These are phyloP conservation scores for Clostera curtula DNA, from an alignment of 2,888 invertebrate species.

Conservation along the genomic window DNA sequence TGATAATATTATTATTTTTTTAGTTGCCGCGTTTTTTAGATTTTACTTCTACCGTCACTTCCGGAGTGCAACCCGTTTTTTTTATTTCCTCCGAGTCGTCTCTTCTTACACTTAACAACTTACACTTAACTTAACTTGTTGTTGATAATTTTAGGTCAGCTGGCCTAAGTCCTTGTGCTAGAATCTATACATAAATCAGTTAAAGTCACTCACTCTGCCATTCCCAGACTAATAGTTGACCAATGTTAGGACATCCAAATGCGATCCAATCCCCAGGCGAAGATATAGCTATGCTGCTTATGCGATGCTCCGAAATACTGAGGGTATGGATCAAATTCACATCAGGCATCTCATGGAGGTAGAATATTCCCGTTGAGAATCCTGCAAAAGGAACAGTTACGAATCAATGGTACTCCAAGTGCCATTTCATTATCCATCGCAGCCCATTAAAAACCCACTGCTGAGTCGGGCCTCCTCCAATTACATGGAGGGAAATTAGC, in stretches of 20 bases:
- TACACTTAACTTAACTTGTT: too few species aligned
- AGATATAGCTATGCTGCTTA: constrained; percentile 89
- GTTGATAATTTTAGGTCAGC: background rate
- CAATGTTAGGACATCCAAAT: constrained; percentile 89
- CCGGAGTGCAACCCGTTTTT: too few species aligned
- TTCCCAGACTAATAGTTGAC: constrained; percentile 98
- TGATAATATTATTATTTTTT: too few species aligned
- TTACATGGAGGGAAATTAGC: too few species aligned
- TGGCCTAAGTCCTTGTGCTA: background rate
- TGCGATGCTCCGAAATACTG: constrained; percentile 89
- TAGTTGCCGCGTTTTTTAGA: too few species aligned
- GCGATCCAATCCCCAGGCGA: constrained; percentile 97
- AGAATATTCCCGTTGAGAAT: constrained; percentile 93
- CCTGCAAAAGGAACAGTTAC: constrained; percentile 66
- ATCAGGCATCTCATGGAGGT: constrained; percentile 95
- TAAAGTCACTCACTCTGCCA: constrained; percentile 87
- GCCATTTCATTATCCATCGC: too few species aligned
- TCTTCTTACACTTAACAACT: too few species aligned
- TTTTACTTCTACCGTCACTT: too few species aligned
- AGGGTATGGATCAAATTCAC: constrained; percentile 92
- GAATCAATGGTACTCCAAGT: too few species aligned
- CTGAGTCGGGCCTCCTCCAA: too few species aligned
- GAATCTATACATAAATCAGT: background rate
- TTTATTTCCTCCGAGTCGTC: too few species aligned
- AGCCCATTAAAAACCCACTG: too few species aligned